Base-by-base conservation (phyloP, 2,797 vertebrate species). In the Scomberomorus guttatus region DNA sequence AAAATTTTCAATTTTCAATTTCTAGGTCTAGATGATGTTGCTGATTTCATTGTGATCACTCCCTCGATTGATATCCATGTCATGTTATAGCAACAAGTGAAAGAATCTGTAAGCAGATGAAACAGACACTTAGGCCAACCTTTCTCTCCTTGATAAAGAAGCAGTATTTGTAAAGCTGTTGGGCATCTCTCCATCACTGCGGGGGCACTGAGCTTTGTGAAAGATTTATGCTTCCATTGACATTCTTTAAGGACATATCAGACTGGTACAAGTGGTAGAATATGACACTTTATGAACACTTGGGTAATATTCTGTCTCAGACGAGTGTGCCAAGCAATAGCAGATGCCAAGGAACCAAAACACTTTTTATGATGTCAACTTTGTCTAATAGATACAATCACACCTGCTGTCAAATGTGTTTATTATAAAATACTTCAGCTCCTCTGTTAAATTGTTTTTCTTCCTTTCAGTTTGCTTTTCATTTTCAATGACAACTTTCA, bases 131-230 rank as follows among this genome's bases (percentile, higher is more conserved):
- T 76, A 42, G 12, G 39, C 13, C 12, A 42, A 86, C 86, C 85
- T 79, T 80, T 37, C 59, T 75, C 52, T 84, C 72, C 64, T 81
- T 54, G 51, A 84, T 86, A 79, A 87, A 77, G 48, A 77, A 18
- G 59, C 77, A 77, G 51, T 65, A 76, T 87, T 89, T 91, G 77
- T 83, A 87, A 91, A 88, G 77, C 84, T 76, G 77, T 69, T 74
- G 50, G 83, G 73, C 63, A 79, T 79, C 66, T 69, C 79, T 76
- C 55, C 65, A 75, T 88, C 75, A 39, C 39, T 32, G 72, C 39
- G 34, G 84, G 67, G 77, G 75, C 37, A 48, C 59, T 25, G 32
- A 76, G 76, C 51, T 51, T 25, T 4, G 32, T 77, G 59, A 67
- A 75, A 58, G 63, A 72, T 15, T 66, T 55, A 37, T 59, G 63